Evolutionary conservation across 2,888 invertebrate genomes (phyloP).

Genomic region (Saturnia pavonia): DNA sequence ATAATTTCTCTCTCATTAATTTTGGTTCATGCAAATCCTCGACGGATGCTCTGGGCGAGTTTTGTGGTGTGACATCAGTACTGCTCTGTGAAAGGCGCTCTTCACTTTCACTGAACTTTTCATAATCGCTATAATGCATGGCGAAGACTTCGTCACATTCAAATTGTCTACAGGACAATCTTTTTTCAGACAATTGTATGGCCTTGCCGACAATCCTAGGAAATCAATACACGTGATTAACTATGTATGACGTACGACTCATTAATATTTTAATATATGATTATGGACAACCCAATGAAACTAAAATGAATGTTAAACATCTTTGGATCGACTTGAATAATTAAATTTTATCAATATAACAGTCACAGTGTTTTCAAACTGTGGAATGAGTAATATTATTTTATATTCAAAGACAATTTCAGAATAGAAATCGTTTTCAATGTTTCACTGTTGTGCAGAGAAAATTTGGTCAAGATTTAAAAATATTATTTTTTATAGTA

Average conservation of each 20-base stretch:
- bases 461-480: no score
- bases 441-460: no score
- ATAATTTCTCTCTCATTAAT: constrained; percentile 51
- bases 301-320: no score
- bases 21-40: constrained; percentile 56
- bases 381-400: no score
- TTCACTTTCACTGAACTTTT: constrained; percentile 70
- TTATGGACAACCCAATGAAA: no score
- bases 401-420: no score
- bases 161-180: constrained; percentile 53
- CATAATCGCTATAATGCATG: constrained; percentile 72
- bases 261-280: no score
- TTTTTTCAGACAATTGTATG: constrained; percentile 60
- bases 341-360: no score
- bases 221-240: constrained; percentile 32
- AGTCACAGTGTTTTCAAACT: no score
- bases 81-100: constrained; percentile 73
- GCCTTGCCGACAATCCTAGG: constrained; percentile 69
- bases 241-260: background rate
- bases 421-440: no score
- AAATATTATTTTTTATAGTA: no score
- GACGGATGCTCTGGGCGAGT: constrained; percentile 64
- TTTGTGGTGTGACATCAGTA: constrained; percentile 72
- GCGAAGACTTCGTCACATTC: constrained; percentile 74
- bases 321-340: no score